Evolutionary conservation across 2,888 invertebrate species (phyloP), one percentile per base, ranked within the genome.

Genomic region (Allolobophora icterica): DNA sequence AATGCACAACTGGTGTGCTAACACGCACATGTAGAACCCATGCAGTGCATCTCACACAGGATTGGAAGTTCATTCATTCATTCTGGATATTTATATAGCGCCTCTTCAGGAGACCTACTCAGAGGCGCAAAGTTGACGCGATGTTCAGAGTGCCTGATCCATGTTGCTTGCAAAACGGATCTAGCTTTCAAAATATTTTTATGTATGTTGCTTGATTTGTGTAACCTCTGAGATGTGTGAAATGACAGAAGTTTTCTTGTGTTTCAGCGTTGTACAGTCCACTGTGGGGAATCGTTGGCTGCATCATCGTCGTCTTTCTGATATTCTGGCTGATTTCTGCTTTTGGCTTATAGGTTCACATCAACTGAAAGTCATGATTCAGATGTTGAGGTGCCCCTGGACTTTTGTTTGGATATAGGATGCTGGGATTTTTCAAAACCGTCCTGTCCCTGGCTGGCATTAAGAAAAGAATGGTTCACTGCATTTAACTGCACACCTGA

Each of bases 321-420:
- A 45, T 94, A n/a, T 94, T 94, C 92, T 94, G 94, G 93, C 87
- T 93, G 34, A 93, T 95, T 92, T 92, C 94, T 42, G 93, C 93
- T 33, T 89, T 94, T 11, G 95, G 95, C 17, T 91, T 94, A 89
- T 94, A 90, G 71, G 21, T 87, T 34, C 21, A 87, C 38, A 34
- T 34, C 17, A 87, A 87, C 71, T 71, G 30, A 71, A 71, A n/a
- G 30, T n/a, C 30, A n/a, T 71, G n/a, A 71, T 71, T 71, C n/a
- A n/a, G n/a, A 71, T 71, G n/a, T 71, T 30, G 71, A 71, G 71
- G 71, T 71, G 71, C 71, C 17, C 21, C 71, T 71, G 17, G 15
- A 71, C n/a, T 71, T 71, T 71, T 71, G n/a, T 71, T 71, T 71
- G 30, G n/a, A 71, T 71, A 13, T n/a, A 71, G 71, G 71, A n/a